These are phyloP conservation scores for Hemicordylus capensis DNA, from an alignment of 2,113 vertebrate genomes.

Conservation along the genomic window DNA sequence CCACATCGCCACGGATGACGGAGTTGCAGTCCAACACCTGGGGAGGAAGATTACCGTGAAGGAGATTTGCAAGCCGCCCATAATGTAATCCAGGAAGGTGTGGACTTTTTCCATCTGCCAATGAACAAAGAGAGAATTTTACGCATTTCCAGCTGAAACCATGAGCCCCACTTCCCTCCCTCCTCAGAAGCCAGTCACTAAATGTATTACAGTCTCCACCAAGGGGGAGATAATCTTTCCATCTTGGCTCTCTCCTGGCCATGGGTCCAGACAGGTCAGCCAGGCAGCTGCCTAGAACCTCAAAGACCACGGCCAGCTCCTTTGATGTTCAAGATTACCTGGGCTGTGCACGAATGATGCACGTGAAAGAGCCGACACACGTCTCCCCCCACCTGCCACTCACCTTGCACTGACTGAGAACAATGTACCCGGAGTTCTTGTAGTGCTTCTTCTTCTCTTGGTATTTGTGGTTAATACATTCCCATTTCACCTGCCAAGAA, in stretches of 20 bases:
- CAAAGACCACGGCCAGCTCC: background rate
- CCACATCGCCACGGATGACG: too few relatives aligned
- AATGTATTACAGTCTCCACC: too few relatives aligned
- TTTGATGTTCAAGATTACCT: background rate
- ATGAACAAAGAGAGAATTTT: background rate
- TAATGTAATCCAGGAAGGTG: slow-evolving; percentile 73
- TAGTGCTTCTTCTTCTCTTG: slow-evolving; percentile 74
- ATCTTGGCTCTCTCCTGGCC: too few relatives aligned
- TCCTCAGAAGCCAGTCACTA: too few relatives aligned
- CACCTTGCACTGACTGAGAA: slow-evolving; percentile 69
- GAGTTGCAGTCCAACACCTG: too few relatives aligned
- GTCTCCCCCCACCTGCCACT: background rate
- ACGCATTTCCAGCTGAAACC: background rate
- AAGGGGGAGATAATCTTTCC: too few relatives aligned
- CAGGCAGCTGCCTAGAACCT: too few relatives aligned
- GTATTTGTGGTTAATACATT: slow-evolving; percentile 74
- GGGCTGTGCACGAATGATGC: background rate
- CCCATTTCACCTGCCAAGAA: slow-evolving; percentile 66
- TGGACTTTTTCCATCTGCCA: slow-evolving; percentile 71
- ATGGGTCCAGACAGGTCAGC: too few relatives aligned
- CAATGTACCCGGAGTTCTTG: slow-evolving; percentile 67
- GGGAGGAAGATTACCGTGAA: slow-evolving; percentile 76
- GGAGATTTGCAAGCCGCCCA: slow-evolving; percentile 73
- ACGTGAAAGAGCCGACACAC: too few relatives aligned
- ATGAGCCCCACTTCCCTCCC: too few relatives aligned